Percentiles rank a stretch among this genome's conserved stretches.
Conservation (phyloP, 1,140 invertebrate genomes). For the Radopholus similis region DNA sequence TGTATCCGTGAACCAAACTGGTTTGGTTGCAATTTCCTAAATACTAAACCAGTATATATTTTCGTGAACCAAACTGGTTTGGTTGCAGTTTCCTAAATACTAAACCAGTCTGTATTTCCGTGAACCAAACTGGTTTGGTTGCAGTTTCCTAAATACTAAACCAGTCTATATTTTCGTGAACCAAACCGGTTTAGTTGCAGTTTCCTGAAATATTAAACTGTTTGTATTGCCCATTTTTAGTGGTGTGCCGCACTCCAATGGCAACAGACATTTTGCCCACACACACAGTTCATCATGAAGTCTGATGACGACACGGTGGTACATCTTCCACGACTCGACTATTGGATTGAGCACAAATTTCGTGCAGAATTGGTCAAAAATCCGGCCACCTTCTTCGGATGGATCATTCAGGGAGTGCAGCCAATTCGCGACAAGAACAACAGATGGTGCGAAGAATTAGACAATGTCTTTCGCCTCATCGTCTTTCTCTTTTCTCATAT, state of each 20-base stretch:
- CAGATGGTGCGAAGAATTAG: conserved; percentile 1
- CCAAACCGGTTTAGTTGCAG: too few species aligned
- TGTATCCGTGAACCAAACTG: neutral
- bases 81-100: too few species aligned
- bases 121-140: too few species aligned
- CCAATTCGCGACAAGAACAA: conserved; percentile 5
- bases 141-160: too few species aligned
- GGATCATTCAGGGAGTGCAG: conserved; percentile 6
- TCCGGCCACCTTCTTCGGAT: conserved; percentile 9
- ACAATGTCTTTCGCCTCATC: neutral
- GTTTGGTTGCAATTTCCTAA: too few species aligned
- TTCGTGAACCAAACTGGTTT: too few species aligned
- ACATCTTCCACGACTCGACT: conserved; percentile 9
- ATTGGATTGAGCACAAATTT: conserved; percentile 20
- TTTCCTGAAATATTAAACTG: too few species aligned
- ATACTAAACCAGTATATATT: neutral
- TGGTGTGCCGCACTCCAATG: conserved; percentile 13
- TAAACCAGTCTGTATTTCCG: too few species aligned
- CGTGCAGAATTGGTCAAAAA: neutral
- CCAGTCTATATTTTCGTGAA: too few species aligned
- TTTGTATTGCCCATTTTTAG: too few species aligned
- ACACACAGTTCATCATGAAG: conserved; percentile 13
- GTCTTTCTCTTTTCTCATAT: too few species aligned
- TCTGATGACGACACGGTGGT: conserved; percentile 16
- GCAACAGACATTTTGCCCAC: conserved; percentile 10